A percentile compares a stretch with the other conserved stretches of the same genome.
phyloP scores from a whole-genome alignment of 2,113 vertebrate species.

The Brachypodius melanocephalos region DNA sequence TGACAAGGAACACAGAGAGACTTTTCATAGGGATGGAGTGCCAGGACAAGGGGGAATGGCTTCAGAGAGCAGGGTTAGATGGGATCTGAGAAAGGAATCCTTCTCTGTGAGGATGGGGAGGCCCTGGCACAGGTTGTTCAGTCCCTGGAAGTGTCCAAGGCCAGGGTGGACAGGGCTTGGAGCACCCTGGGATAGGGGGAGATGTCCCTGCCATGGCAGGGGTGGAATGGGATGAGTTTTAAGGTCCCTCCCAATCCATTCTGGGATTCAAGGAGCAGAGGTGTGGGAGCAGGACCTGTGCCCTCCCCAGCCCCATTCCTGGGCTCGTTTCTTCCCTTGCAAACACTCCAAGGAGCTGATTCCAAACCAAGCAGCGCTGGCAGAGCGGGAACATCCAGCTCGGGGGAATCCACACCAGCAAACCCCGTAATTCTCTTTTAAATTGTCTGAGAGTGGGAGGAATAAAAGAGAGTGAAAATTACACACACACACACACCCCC shows the following conservation, averaged over 20 bases:
- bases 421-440: background rate
- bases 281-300: background rate
- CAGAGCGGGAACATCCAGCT: background rate
- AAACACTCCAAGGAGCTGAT: background rate
- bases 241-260: background rate
- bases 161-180: fast-evolving
- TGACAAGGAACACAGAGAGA: fast-evolving
- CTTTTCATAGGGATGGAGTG: background rate
- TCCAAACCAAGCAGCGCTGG: background rate
- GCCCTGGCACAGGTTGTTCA: background rate
- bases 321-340: background rate
- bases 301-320: background rate
- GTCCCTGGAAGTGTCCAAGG: background rate
- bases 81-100: background rate
- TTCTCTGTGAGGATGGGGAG: background rate
- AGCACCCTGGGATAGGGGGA: background rate
- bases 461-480: conserved; percentile 35
- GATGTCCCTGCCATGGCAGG: background rate
- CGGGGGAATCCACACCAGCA: background rate
- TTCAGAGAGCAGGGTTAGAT: background rate
- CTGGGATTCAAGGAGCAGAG: background rate
- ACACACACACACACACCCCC: too few relatives aligned
- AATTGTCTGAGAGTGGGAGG: conserved; percentile 31
- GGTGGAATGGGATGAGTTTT: background rate
- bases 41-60: background rate